Evolutionary conservation across 1,140 invertebrate genomes (phyloP), one percentile per base, ranked within the genome.

Genomic region (Drosophila athabasca): DNA sequence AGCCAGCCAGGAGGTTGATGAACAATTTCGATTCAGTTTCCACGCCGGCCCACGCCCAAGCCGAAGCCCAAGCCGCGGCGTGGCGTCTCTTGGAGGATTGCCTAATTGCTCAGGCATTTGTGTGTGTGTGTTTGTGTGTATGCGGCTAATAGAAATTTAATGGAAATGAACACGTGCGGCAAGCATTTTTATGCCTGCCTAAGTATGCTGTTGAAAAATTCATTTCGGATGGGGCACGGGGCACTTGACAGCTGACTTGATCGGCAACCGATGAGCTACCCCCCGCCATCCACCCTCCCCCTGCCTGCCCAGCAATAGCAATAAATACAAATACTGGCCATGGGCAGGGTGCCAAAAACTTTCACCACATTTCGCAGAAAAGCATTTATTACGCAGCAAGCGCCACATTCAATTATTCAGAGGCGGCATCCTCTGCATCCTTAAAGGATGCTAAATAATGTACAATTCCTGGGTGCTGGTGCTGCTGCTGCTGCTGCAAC

Each of bases 311-410:
- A n/a, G 46, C 51, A 48, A 48, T 31, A 54, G 60, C 71, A 58
- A 74, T 57, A 80, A 87, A 87, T 73, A 81, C 54, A 82, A 78
- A 65, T 50, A 45, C 11, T 51, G 35, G 52, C 45, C 35, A n/a
- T 19, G 22, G 29, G 58, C 60, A 65, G 72, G 70, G 62, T 70
- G 76, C 49, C 64, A 73, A 74, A 82, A 82, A 89, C 76, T 88
- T 88, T 89, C 76, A 70, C 76, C 81, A 85, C 78, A 87, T 61
- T 83, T 74, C 73, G n/a, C 67, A 79, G 76, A 87, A 87, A 78
- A 83, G 76, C 82, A 90, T 88, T 90, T 90, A 90, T 90, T 90
- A 88, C 88, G 79, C 88, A 80, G 73, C 48, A 77, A 76, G 81
- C 67, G 81, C 67, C 71, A 70, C 62, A 83, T 90, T 90, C 87